Evolutionary conservation across 2,888 invertebrate genomes (phyloP), one percentile per base, ranked within the genome.

Genomic region (Barypeithes pellucidus): DNA sequence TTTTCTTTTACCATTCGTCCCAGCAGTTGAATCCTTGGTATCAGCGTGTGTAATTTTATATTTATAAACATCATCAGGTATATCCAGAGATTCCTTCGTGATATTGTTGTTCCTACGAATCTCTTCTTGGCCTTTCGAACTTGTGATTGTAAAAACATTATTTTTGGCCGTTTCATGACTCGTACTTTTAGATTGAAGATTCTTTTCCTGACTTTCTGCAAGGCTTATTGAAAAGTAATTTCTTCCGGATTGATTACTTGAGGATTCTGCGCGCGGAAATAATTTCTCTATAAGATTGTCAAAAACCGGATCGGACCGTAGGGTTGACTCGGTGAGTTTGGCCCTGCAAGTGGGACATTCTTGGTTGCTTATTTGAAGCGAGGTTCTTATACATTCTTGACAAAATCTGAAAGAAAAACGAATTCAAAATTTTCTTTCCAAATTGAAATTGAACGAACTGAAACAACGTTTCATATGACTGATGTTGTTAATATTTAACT

Each of bases 381-480:
- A 20, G 20, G 20, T 47, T 8, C 11, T 47, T 1, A 47, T 47
- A 5, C 47, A 47, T 22, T 47, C 47, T 5, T 20, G 47, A 12
- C 47, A 47, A 47, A 47, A 47, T 9, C 45, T 45, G n/a, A n/a
- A 45, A 45, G 0, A 45, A 45, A 3, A n/a, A n/a, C n/a, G n/a
- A n/a, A n/a, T n/a, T n/a, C n/a, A n/a, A n/a, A n/a, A n/a, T n/a
- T n/a, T n/a, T n/a, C n/a, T n/a, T n/a, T n/a, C n/a, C n/a, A n/a
- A n/a, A n/a, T n/a, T n/a, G n/a, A n/a, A n/a, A n/a, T n/a, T n/a
- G n/a, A n/a, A n/a, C n/a, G n/a, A n/a, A n/a, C n/a, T n/a, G n/a
- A n/a, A n/a, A n/a, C n/a, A n/a, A n/a, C n/a, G n/a, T n/a, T n/a
- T n/a, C n/a, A n/a, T n/a, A n/a, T n/a, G n/a, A n/a, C n/a, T n/a